Conservation (phyloP, 2,888 invertebrate species). For the Reticulitermes lucifugus region DNA sequence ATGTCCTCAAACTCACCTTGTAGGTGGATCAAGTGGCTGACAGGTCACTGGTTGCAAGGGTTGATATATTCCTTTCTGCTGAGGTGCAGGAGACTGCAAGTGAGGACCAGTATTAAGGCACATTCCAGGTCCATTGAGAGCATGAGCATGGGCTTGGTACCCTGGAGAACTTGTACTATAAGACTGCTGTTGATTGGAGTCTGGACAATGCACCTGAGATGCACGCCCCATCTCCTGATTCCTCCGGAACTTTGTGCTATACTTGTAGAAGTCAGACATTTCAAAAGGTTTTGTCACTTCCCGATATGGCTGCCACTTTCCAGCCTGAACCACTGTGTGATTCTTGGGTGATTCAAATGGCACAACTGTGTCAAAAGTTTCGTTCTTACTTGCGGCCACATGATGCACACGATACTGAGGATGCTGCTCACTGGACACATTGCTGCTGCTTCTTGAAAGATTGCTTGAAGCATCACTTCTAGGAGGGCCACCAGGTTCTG, state of each 20-base stretch:
- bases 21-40: constrained; percentile 59
- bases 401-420: constrained; percentile 28
- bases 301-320: constrained; percentile 90
- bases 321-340: constrained; percentile 87
- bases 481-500: constrained; percentile 30
- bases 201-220: background rate
- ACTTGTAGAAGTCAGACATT: constrained; percentile 98
- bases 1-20: background rate
- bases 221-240: constrained; percentile 57
- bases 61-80: constrained; percentile 64
- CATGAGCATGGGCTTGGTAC: background rate
- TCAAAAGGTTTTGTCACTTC: constrained; percentile 97
- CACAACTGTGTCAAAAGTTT: constrained; percentile 60
- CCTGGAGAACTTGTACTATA: background rate
- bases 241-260: constrained; percentile 92
- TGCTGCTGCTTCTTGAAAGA: constrained; percentile 50
- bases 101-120: background rate
- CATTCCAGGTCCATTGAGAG: background rate
- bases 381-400: constrained; percentile 14
- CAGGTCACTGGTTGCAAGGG: constrained; percentile 67
- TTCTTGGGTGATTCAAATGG: constrained; percentile 84
- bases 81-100: constrained; percentile 38
- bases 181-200: background rate
- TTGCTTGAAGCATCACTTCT: constrained; percentile 44
- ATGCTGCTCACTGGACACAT: constrained; percentile 46